phyloP scores from a whole-genome alignment of 2,113 vertebrate genomes.

The Percina caprodes region DNA sequence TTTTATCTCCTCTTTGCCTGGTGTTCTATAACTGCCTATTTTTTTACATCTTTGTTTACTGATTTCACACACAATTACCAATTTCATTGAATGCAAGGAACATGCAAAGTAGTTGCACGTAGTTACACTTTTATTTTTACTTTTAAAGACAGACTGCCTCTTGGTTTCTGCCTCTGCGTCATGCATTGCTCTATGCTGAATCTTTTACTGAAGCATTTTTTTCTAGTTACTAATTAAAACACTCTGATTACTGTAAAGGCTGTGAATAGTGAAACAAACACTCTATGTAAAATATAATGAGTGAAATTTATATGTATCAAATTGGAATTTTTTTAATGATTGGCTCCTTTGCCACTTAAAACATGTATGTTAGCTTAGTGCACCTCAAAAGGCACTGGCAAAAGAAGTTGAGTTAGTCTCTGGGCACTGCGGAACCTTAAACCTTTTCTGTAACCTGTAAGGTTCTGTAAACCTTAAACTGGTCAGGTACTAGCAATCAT shows the following conservation, averaged over 20 bases:
- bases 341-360: too few species aligned
- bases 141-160: conserved; percentile 5
- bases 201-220: background rate
- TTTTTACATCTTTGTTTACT: background rate
- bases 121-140: too few species aligned
- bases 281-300: too few species aligned
- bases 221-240: background rate
- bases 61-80: background rate
- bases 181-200: background rate
- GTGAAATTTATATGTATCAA: too few species aligned
- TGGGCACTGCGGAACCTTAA: too few species aligned
- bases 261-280: background rate
- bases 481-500: background rate
- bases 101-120: background rate
- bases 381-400: too few species aligned
- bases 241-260: background rate
- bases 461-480: background rate
- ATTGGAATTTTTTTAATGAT: too few species aligned
- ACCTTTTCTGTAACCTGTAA: too few species aligned
- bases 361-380: too few species aligned
- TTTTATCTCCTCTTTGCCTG: conserved; percentile 25
- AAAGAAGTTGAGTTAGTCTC: too few species aligned
- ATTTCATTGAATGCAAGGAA: background rate
- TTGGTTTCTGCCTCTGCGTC: background rate
- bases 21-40: background rate